Evolutionary conservation across 2,888 invertebrate species (phyloP).

Genomic region (Himalopsyche japonica): DNA sequence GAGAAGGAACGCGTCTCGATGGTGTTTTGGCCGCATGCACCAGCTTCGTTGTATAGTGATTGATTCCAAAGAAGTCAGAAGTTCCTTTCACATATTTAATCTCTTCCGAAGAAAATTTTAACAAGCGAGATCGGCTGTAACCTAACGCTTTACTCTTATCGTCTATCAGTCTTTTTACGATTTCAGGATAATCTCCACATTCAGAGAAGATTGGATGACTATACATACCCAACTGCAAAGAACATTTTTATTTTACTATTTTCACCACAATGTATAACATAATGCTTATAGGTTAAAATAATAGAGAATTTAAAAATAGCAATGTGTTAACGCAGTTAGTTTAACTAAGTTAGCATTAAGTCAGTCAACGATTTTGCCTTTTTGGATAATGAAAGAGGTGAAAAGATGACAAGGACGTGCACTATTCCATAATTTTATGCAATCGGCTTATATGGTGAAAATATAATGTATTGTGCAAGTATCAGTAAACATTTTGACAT

Average conservation of each 20-base stretch:
- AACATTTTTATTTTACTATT: not conserved
- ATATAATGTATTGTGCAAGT: too few species aligned
- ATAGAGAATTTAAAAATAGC: too few species aligned
- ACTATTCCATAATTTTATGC: too few species aligned
- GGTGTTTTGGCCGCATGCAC: constrained; percentile 48
- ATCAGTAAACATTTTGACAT: too few species aligned
- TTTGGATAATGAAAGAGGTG: too few species aligned
- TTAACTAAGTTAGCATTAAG: too few species aligned
- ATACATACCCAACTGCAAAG: constrained; percentile 54
- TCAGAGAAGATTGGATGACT: constrained; percentile 66
- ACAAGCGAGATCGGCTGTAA: constrained; percentile 53
- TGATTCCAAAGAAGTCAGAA: constrained; percentile 74
- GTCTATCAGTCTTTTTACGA: constrained; percentile 64
- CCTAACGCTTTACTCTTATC: constrained; percentile 63
- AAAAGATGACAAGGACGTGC: too few species aligned
- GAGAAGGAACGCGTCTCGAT: constrained; percentile 58
- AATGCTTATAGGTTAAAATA: too few species aligned
- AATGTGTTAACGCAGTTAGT: too few species aligned
- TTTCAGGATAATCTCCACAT: constrained; percentile 67
- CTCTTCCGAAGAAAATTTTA: constrained; percentile 9
- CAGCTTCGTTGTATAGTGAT: constrained; percentile 66
- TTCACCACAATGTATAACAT: too few species aligned
- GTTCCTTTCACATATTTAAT: constrained; percentile 62
- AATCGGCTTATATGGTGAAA: too few species aligned
- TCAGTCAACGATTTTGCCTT: too few species aligned